Percentiles rank a stretch among this genome's conserved stretches.
Evolutionary conservation across 64 coral and sea anemone species (phyloP).

Genomic region (Actinia equina): DNA sequence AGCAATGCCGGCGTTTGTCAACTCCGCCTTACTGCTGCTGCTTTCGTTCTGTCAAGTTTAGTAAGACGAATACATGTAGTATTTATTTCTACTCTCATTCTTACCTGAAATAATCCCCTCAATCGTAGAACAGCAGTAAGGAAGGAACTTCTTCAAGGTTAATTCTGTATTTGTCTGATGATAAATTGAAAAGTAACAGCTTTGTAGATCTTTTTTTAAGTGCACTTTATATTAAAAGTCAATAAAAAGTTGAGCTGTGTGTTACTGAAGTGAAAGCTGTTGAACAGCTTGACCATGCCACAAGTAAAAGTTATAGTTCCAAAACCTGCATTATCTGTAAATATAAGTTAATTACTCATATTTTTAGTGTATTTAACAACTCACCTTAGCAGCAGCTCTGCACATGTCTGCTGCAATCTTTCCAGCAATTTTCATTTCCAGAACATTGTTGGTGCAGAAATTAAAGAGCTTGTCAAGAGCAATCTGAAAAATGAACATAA

Average conservation of each 20-base stretch:
- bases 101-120: slow-evolving; percentile 82
- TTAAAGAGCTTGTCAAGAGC: slow-evolving; percentile 85
- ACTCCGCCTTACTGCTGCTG: too few species aligned
- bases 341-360: too few species aligned
- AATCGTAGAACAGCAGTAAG: slow-evolving; percentile 81
- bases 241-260: not conserved
- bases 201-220: too few species aligned
- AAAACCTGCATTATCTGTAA: too few species aligned
- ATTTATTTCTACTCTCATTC: not conserved
- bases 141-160: slow-evolving; percentile 87
- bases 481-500: slow-evolving; percentile 46
- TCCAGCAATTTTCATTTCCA: slow-evolving; percentile 96
- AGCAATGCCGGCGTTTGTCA: too few species aligned
- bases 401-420: slow-evolving; percentile 97
- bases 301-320: too few species aligned
- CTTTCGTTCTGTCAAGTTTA: too few species aligned
- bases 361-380: too few species aligned
- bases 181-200: not conserved
- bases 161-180: slow-evolving; percentile 70
- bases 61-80: not conserved
- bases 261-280: too few species aligned
- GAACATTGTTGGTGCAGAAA: slow-evolving; percentile 90
- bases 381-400: slow-evolving; percentile 89
- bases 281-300: too few species aligned
- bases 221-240: not conserved